Evolutionary conservation across 2,113 vertebrate genomes (phyloP), one percentile per base, ranked within the genome.

Genomic region (Microtus montanus): DNA sequence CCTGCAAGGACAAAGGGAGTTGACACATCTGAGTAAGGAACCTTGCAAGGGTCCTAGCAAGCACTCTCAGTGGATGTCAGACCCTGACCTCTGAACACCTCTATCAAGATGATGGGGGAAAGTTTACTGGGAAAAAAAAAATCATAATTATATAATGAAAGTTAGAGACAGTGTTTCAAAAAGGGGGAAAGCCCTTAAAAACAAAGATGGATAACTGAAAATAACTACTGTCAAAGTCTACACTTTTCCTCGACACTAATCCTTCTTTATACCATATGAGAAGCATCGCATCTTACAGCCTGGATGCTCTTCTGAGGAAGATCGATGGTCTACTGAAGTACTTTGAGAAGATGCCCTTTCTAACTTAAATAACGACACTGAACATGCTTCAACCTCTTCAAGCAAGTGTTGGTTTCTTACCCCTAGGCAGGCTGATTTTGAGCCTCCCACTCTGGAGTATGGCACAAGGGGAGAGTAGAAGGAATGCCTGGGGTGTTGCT

Each of bases 331-430:
- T 7, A 19, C 41, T 44, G 22, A 14, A 87, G 14, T 35, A 3
- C 11, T 61, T 80, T 1, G 19, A 89, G 54, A 79, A 77, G 80
- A 89, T n/a, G 12, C 5, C 13, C 41, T 71, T 82, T 68, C 26
- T 75, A 52, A 79, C 22, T 44, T 91, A n/a, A 11, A 38, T 58
- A n/a, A 6, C 10, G 38, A 70, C 58, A 33, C 15, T 14, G 89
- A 54, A 64, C 6, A 47, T 54, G 66, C 83, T 89, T 89, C 84
- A 28, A 80, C 95, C 93, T 38, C 80, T 68, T 61, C 52, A 41
- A 17, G 52, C 84, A 86, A 68, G 12, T 47, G 66, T 54, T 91
- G 91, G 41, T 14, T 87, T 92, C 24, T 30, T 14, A 2, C 2
- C 17, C 30, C 41, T 33, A 12, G 66, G 83, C 33, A 5, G 41